Conservation (phyloP, 2,888 invertebrate genomes). For the Hirudinaria manillensis region DNA sequence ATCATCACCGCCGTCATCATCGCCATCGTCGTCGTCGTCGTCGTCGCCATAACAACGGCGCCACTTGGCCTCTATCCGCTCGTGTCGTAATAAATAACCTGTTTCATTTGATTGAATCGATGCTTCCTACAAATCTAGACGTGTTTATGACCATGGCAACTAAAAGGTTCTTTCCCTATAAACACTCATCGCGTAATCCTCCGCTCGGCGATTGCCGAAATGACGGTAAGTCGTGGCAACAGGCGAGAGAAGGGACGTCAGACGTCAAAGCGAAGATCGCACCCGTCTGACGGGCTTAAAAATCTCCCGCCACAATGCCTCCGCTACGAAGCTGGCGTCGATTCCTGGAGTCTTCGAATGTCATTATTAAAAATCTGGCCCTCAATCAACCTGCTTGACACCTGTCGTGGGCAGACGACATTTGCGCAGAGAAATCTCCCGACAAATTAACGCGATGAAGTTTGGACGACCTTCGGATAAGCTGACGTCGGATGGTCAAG, state of each 20-base stretch:
- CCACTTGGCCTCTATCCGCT: constrained; percentile 19
- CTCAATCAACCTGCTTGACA: constrained; percentile 1
- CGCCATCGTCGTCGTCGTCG: not conserved
- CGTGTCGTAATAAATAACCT: constrained; percentile 17
- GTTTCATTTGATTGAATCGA: constrained; percentile 25
- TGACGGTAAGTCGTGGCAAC: no score
- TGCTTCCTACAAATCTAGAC: not conserved
- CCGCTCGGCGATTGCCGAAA: no score
- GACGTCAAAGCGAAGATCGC: not conserved
- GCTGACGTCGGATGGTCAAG: no score
- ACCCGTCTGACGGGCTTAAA: not conserved
- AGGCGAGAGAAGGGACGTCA: no score
- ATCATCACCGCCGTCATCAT: constrained; percentile 1
- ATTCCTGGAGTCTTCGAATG: not conserved
- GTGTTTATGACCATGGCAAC: not conserved
- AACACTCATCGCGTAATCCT: constrained; percentile 10
- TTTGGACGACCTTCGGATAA: no score
- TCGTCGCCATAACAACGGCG: constrained; percentile 18
- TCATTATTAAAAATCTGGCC: constrained; percentile 1
- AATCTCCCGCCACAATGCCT: constrained; percentile 8
- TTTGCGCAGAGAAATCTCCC: no score
- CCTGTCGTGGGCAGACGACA: not conserved
- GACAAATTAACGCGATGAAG: no score
- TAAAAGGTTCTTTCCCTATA: constrained; percentile 4
- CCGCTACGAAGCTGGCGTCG: not conserved